A percentile compares a stretch with the other conserved stretches of the same genome.
phyloP scores from a whole-genome alignment of 2,113 vertebrate species.

The Struthidea cinerea region DNA sequence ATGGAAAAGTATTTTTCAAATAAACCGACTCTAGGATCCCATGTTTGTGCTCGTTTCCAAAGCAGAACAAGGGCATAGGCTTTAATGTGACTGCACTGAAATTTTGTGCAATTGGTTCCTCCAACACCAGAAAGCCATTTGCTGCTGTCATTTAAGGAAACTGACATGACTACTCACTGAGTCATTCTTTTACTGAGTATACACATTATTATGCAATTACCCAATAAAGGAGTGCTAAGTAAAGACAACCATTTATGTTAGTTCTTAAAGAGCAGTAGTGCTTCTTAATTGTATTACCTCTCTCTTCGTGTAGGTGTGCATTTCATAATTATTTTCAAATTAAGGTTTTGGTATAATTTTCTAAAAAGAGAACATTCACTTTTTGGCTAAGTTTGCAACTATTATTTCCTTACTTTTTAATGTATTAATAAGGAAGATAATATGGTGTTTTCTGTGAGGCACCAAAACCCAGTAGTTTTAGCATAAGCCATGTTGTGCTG shows the following conservation, averaged over 20 bases:
- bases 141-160: background rate
- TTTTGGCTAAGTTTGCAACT: background rate
- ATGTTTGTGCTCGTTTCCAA: background rate
- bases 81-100: background rate
- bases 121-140: background rate
- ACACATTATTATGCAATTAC: background rate
- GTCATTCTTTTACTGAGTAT: background rate
- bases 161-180: background rate
- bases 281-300: background rate
- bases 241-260: background rate
- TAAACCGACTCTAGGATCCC: background rate
- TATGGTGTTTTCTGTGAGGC: background rate
- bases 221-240: background rate
- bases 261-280: background rate
- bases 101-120: background rate
- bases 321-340: background rate
- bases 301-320: background rate
- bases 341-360: background rate
- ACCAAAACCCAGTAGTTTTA: background rate
- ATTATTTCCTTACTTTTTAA: background rate
- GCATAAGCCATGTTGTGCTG: fast-evolving
- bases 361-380: background rate
- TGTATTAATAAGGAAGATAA: background rate
- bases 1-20: background rate
- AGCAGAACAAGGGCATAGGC: background rate